Base-by-base conservation (phyloP, 2,113 vertebrate species). In the Paramisgurnus dabryanus region DNA sequence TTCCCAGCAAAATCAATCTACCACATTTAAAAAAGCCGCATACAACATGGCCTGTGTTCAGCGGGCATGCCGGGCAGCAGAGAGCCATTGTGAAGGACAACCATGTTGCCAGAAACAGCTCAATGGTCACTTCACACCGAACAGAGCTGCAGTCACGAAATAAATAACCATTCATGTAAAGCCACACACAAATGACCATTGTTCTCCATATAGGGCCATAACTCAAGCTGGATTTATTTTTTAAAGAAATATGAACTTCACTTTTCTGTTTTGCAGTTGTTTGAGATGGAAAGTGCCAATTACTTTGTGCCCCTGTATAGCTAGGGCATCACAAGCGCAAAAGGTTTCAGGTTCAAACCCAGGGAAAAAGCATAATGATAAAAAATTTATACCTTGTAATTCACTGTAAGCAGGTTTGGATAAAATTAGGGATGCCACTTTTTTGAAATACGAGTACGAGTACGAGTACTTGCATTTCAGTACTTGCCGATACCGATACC, bases 31-130 rank as follows among this genome's bases (percentile, higher is more conserved):
- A 47, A 76, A 76, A 76, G 60, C 34, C 15, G 43, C 58, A 70
- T 12, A 82, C 80, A 82, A 76, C 66, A 76, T 68, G 60, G 73
- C 74, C 58, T 78, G 75, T 78, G 81, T 82, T 78, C 60, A 55
- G 50, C 41, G 71, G 39, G 58, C 75, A 57, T 47, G 61, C 22
- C 15, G 17, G 53, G 4, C 45, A 77, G 76, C 73, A 73, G 68
- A 71, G 58, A 43, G 22, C 65, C 39, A 65, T 68, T 76, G 80
- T 79, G 60, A 66, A 49, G 50, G 40, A 57, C 49, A 22, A 53
- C 55, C 4, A 43, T 39, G 43, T 57, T 67, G 79, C 74, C 68
- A 67, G 61, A 17, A 70, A 84, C 66, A 74, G 63, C 74, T 79
- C 68, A 80, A 80, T 72, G 68, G 15, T 80, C 74, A 69, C 55